Base-by-base conservation (phyloP, 1,140 invertebrate species). In the Habropoda laboriosa region DNA sequence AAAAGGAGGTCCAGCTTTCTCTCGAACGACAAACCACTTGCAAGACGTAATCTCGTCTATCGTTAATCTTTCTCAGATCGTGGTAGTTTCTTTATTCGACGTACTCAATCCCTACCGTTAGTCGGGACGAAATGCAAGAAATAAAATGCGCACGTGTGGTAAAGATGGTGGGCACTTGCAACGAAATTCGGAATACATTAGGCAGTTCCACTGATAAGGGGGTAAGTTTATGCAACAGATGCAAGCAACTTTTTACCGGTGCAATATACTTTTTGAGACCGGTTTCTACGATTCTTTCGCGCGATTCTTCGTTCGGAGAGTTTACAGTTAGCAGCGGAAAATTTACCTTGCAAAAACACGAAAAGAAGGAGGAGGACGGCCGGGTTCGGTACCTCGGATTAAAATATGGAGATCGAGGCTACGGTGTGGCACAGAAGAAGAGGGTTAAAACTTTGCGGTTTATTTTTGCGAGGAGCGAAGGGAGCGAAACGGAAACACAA, bases 401-500 rank as follows among this genome's bases (percentile, higher is more conserved):
- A 47, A 63, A 64, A 64, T 73, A 64, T 53, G 47, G 58, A 24
- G 45, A 51, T n/a, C 12, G 3, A 5, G 2, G 12, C 2, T 7
- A 0, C 35, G 40, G 12, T n/a, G 42, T n/a, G 24, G 24, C 45
- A 35, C n/a, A n/a, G n/a, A n/a, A n/a, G 38, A n/a, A 18, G 18
- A 21, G 13, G n/a, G 18, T 30, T 38, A 27, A 47, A 60, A 71
- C 58, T 32, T 27, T 5, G 10, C 45, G 7, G 30, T 72, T 60
- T 72, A 63, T 79, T 73, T 73, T 61, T 47, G 35, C 68, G 42
- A 8, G 35, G 42, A n/a, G 38, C n/a, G 16, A n/a, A n/a, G n/a
- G n/a, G n/a, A 76, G 63, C 63, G 61, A 67, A 57, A 57, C 38
- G 61, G 49, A 55, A 66, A n/a, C 72, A 35, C 53, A 32, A 70